Percentiles rank a stretch among this genome's conserved stretches.
phyloP scores from a whole-genome alignment of 2,113 vertebrate genomes.

The Crocuta crocuta region DNA sequence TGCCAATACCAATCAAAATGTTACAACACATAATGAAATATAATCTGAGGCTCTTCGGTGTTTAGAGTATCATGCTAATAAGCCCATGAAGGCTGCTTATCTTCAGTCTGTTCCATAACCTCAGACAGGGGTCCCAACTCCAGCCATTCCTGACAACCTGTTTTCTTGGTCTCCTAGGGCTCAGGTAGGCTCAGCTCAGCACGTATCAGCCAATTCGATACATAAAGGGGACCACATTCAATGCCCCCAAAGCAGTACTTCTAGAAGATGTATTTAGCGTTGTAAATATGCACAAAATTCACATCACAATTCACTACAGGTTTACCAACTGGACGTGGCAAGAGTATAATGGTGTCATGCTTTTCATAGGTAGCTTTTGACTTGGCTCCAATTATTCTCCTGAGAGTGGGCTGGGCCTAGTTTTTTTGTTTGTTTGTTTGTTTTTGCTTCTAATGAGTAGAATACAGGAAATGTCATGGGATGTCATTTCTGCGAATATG shows the following conservation, averaged over 20 bases:
- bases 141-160: neutral
- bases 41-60: slow-evolving; percentile 19
- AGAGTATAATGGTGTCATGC: neutral
- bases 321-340: neutral
- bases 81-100: neutral
- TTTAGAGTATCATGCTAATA: neutral
- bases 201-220: neutral
- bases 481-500: neutral
- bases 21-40: slow-evolving; percentile 61
- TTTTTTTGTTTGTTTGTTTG: neutral
- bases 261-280: slow-evolving; percentile 55
- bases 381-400: rapidly evolving
- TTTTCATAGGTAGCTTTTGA: neutral
- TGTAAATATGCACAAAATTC: slow-evolving; percentile 63
- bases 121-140: neutral
- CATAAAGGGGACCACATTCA: neutral
- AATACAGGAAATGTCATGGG: neutral
- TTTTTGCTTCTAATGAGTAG: neutral
- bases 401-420: neutral
- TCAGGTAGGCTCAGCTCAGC: neutral
- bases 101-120: neutral
- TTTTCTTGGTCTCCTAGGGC: neutral
- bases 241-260: neutral
- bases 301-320: neutral
- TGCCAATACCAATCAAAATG: slow-evolving; percentile 73